phyloP scores from a whole-genome alignment of 2,113 vertebrate genomes.

The Oreocharis arfaki region DNA sequence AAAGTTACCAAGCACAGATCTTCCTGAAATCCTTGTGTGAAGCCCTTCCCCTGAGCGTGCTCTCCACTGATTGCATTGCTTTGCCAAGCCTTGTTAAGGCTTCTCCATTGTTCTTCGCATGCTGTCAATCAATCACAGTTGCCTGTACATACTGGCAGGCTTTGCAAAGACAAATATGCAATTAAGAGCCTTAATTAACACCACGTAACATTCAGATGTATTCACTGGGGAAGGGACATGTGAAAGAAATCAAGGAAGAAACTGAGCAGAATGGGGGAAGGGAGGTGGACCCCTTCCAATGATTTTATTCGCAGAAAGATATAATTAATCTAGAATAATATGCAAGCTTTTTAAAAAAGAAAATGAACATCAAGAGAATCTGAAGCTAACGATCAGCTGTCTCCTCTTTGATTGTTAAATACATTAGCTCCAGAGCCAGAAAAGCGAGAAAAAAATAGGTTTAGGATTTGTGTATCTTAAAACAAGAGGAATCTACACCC shows the following conservation, averaged over 20 bases:
- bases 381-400: constrained; percentile 19
- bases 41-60: background rate
- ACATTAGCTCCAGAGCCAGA: background rate
- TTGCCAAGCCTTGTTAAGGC: constrained; percentile 10
- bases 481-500: background rate
- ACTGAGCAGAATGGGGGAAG: background rate
- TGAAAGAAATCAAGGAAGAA: constrained; percentile 29
- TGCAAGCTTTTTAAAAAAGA: background rate
- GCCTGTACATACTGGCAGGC: background rate
- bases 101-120: background rate
- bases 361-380: constrained; percentile 25
- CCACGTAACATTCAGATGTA: background rate
- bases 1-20: background rate
- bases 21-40: background rate
- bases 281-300: constrained; percentile 15
- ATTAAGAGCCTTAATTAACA: constrained; percentile 20
- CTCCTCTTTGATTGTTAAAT: background rate
- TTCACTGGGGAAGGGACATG: constrained; percentile 12
- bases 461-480: constrained; percentile 2
- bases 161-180: constrained; percentile 35
- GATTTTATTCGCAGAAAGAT: constrained; percentile 33
- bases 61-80: background rate
- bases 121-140: background rate
- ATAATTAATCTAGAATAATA: constrained; percentile 41
- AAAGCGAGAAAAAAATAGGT: background rate